Percentiles rank a stretch among this genome's conserved stretches.
Evolutionary conservation across 2,113 vertebrate species (phyloP).

Genomic region (Chinchilla lanigera): DNA sequence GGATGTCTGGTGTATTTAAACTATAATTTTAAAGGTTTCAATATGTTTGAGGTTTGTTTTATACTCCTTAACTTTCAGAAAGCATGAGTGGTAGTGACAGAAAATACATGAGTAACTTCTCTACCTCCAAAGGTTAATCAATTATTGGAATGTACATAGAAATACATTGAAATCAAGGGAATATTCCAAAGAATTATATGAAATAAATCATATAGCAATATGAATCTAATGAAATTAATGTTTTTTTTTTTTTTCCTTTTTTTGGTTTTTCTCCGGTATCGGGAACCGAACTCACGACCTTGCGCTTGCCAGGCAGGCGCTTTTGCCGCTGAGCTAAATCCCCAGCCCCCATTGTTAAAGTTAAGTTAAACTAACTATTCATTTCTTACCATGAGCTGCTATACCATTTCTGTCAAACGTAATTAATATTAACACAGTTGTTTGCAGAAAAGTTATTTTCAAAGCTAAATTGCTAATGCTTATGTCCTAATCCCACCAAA

Average conservation of each 20-base stretch:
- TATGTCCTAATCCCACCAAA: background rate
- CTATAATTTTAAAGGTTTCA: background rate
- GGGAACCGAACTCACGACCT: too few relatives aligned
- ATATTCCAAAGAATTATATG: background rate
- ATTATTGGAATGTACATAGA: conserved; percentile 30
- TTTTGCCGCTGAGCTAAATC: too few relatives aligned
- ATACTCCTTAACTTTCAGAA: background rate
- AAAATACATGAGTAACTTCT: background rate
- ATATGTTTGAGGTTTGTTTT: background rate
- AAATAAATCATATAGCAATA: conserved; percentile 15
- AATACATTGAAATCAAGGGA: background rate
- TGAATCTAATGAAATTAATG: conserved; percentile 16
- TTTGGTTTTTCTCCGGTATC: too few relatives aligned
- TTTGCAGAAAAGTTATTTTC: background rate
- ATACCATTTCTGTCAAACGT: background rate
- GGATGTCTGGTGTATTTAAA: background rate
- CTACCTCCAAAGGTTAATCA: background rate
- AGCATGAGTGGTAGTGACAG: background rate
- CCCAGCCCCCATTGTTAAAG: too few relatives aligned
- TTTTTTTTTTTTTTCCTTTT: too few relatives aligned
- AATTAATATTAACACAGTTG: background rate
- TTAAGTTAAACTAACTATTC: background rate
- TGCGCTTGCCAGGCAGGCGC: too few relatives aligned
- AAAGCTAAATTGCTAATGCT: background rate
- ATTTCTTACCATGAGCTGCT: background rate